Evolutionary conservation across 2,797 vertebrate species (phyloP), one percentile per base, ranked within the genome.

Genomic region (Leptodactylus fallax): DNA sequence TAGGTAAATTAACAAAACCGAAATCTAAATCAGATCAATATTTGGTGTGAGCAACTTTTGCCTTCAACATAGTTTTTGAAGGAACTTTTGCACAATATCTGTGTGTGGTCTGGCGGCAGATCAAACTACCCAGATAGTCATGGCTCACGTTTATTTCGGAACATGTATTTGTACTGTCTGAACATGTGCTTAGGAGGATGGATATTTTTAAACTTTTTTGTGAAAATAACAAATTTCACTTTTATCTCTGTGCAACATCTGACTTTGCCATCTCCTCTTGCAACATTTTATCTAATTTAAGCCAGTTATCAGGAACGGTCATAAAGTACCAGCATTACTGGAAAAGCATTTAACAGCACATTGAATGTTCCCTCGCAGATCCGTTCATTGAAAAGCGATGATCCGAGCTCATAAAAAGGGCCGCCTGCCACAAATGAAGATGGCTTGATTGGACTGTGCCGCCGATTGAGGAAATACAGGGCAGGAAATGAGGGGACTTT

Each of bases 401-500:
- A 23, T 45, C 25, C 11, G 12, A 13, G 27, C 67, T 58, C 27
- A 56, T 71, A 23, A 25, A 60, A 36, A 23, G 7, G 36, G 55
- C 27, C 27, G 79, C 23, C 79, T 12, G 58, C 11, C 6, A n/a
- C 49, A 55, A 72, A 74, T 63, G 36, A 58, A 19, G 3, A 67
- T 85, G 53, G 21, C 49, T 27, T 27, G 55, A 63, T 49, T 55
- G 58, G 72, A 74, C 17, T 82, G 14, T 49, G 23, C 14, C 76
- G 27, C 71, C 49, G 60, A 67, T 76, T 86, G 25, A 89, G 79
- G 87, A 89, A 89, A 83, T 77, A 21, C 63, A 71, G 71, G 69
- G 21, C 72, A 86, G 84, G 84, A 89, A 86, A 82, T 71, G 58
- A 85, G 58, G 49, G 71, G 81, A 80, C 56, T 80, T 80, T 53